Conservation (phyloP, 2,797 vertebrate species). For the Rhinella marina region DNA sequence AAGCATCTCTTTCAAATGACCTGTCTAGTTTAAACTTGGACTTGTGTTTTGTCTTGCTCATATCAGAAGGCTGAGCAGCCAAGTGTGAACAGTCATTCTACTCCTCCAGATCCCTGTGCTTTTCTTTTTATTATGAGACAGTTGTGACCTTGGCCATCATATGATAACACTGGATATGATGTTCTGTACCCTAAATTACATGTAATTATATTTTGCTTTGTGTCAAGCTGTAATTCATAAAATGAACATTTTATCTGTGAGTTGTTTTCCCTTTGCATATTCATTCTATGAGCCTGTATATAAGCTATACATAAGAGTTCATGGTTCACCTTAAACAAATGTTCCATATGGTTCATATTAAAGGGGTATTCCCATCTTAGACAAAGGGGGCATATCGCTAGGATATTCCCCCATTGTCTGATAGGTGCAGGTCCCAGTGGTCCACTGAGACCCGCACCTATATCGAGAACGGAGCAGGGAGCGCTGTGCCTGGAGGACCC, state of each 20-base stretch:
- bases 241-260: constrained; percentile 14
- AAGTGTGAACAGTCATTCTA: constrained; percentile 69
- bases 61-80: constrained; percentile 66
- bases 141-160: constrained; percentile 70
- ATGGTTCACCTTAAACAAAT: neutral
- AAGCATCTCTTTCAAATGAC: constrained; percentile 65
- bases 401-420: too few species aligned
- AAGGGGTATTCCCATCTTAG: too few species aligned
- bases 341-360: too few species aligned
- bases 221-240: constrained; percentile 37
- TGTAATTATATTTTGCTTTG: constrained; percentile 52
- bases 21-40: constrained; percentile 63
- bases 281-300: neutral
- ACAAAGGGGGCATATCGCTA: too few species aligned
- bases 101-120: constrained; percentile 62
- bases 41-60: constrained; percentile 53
- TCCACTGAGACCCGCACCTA: too few species aligned
- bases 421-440: too few species aligned
- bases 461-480: too few species aligned
- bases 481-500: too few species aligned
- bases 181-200: constrained; percentile 53
- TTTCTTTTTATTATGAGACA: constrained; percentile 67
- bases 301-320: neutral
- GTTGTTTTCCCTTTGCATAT: neutral
- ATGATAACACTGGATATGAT: constrained; percentile 64